Conservation (phyloP, 2,797 vertebrate species). For the Darevskia mixta region DNA sequence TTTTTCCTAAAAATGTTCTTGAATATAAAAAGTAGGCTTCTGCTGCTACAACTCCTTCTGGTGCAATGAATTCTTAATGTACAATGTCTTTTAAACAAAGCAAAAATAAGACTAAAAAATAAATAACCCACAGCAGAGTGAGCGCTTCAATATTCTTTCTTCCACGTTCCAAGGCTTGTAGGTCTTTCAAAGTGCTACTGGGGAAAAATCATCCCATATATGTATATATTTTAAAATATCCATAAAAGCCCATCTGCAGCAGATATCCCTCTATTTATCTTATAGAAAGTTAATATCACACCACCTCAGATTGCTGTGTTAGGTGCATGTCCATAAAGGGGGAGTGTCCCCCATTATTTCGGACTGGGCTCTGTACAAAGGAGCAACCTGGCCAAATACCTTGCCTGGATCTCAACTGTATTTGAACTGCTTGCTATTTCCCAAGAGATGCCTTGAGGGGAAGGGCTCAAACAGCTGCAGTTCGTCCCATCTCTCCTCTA, state of each 20-base stretch:
- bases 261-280: conserved; percentile 35
- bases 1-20: conserved; percentile 63
- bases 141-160: conserved; percentile 49
- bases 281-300: conserved; percentile 43
- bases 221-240: conserved; percentile 47
- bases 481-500: neutral
- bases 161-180: conserved; percentile 53
- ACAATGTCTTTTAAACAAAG: conserved; percentile 52
- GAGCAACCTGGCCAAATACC: neutral
- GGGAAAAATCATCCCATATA: conserved; percentile 67
- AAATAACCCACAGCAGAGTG: conserved; percentile 31
- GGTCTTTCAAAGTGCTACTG: conserved; percentile 72
- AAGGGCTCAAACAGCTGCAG: neutral
- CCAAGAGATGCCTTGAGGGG: neutral
- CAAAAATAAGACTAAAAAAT: conserved; percentile 26
- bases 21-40: conserved; percentile 78
- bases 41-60: conserved; percentile 52
- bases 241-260: conserved; percentile 57
- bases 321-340: conserved; percentile 17
- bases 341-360: conserved; percentile 32
- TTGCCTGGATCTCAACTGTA: neutral
- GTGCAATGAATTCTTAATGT: conserved; percentile 53
- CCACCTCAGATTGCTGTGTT: conserved; percentile 22
- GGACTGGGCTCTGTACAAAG: neutral
- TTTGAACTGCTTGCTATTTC: conserved; percentile 18